These are phyloP conservation scores for Sorex araneus DNA, from an alignment of 2,113 vertebrate species.

Conservation along the genomic window DNA sequence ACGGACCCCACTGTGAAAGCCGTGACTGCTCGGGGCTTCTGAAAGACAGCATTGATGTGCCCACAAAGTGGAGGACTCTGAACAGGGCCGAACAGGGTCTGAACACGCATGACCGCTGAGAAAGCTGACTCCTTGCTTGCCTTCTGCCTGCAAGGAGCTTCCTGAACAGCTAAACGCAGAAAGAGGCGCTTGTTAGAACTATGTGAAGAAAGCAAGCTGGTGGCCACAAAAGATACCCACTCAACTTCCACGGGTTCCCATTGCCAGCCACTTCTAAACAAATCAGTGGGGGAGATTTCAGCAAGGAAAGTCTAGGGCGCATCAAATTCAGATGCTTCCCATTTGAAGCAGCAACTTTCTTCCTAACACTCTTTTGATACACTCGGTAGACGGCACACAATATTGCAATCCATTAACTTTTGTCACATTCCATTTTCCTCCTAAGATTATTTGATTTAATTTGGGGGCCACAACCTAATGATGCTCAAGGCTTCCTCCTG, in stretches of 20 bases:
- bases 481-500: background rate
- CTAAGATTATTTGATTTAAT: background rate
- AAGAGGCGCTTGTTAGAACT: slow-evolving; percentile 34
- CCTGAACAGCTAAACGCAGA: background rate
- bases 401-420: slow-evolving; percentile 44
- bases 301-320: background rate
- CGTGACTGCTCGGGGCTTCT: background rate
- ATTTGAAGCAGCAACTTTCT: slow-evolving; percentile 1
- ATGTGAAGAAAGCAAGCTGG: background rate
- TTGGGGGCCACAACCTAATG: background rate
- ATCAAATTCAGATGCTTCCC: slow-evolving; percentile 1
- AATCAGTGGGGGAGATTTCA: slow-evolving; percentile 13
- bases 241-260: background rate
- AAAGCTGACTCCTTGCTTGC: background rate
- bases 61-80: background rate
- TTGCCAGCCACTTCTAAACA: background rate
- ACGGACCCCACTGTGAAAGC: background rate
- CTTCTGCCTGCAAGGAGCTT: slow-evolving; percentile 3
- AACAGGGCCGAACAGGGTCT: background rate
- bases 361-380: slow-evolving; percentile 4
- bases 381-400: background rate
- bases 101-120: background rate
- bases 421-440: background rate
- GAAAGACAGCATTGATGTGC: background rate
- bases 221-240: slow-evolving; percentile 6